Evolutionary conservation across 2,888 invertebrate species (phyloP), one percentile per base, ranked within the genome.

Genomic region (Limnephilus rhombicus): DNA sequence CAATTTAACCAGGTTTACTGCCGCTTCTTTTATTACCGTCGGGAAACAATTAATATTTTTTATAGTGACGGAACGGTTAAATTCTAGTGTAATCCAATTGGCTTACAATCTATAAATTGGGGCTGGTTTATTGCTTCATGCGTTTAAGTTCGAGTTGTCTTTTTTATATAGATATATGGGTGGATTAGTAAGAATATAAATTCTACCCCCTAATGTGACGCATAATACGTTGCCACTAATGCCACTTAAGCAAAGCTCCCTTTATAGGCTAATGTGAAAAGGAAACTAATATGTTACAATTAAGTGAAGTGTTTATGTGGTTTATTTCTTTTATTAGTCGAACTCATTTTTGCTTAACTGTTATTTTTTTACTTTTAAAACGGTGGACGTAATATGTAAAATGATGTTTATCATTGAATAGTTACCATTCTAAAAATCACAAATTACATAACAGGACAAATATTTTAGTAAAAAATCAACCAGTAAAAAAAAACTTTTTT

Each of bases 131-230:
- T 68, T 24, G 68, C 68, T 68, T 68, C 2, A 24, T n/a, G 68
- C 68, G 68, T 68, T 68, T 68, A 68, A 68, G 24, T 68, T 68
- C 68, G 24, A 68, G 68, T 68, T 68, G 68, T 68, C 68, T 68
- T 68, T 68, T 68, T 68, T 68, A 68, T 68, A 68, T 68, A n/a
- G 68, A 68, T 68, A n/a, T 68, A 68, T 68, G 68, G 68, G 68
- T n/a, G 68, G 68, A 68, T 68, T n/a, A 68, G 68, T n/a, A 5
- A 68, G 24, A 68, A n/a, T 24, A 68, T 68, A 24, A 68, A 68
- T 68, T 68, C 68, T 68, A 68, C 68, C 68, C 68, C n/a, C 18
- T n/a, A 68, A 68, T 68, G 68, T 68, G 24, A 68, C 68, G 68
- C 68, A 68, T 68, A 68, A 68, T 68, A 68, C 68, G 68, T n/a